Conservation (phyloP, 2,797 vertebrate species). For the Amblyopsis hoosieri region DNA sequence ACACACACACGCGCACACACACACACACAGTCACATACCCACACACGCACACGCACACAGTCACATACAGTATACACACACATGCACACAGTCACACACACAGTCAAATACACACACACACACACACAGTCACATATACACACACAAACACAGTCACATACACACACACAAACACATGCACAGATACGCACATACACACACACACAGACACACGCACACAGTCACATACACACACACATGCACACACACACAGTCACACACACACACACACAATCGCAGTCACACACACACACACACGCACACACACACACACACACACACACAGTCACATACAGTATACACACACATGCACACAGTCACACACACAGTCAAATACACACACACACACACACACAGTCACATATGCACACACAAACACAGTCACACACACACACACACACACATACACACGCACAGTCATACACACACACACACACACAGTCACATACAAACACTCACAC, state of each 20-base stretch:
- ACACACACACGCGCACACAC: constrained; percentile 14
- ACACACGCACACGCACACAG: background rate
- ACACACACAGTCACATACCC: constrained; percentile 3
- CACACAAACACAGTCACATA: too few relatives aligned
- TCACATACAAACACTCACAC: background rate
- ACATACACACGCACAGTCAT: background rate
- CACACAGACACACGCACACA: constrained; percentile 2
- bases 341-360: constrained; percentile 23
- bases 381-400: constrained; percentile 32
- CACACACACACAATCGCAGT: too few relatives aligned
- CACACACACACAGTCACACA: background rate
- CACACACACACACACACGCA: background rate
- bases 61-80: constrained; percentile 13
- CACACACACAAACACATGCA: too few relatives aligned
- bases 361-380: background rate
- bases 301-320: constrained; percentile 16
- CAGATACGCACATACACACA: too few relatives aligned
- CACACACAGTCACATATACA: too few relatives aligned
- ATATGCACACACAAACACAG: constrained; percentile 6
- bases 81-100: constrained; percentile 8
- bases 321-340: background rate
- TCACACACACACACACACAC: constrained; percentile 1
- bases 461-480: too few relatives aligned
- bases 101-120: background rate
- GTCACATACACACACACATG: background rate